Base-by-base conservation (phyloP, 2,888 invertebrate species). In the Cephalotes varians region DNA sequence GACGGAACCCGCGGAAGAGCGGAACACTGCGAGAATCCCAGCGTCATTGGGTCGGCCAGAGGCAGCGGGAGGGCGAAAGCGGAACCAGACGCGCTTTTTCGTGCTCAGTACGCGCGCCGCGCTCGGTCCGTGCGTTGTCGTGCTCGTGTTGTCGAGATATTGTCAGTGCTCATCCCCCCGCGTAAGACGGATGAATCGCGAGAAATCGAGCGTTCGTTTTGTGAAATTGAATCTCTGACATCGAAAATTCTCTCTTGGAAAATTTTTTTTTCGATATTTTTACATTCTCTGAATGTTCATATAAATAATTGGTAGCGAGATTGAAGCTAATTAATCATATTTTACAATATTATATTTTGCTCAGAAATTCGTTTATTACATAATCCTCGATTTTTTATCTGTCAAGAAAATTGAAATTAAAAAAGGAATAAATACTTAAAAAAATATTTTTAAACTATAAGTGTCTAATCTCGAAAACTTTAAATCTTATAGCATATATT, bases 91-190 rank as follows among this genome's bases (percentile, higher is more conserved):
- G 77, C 56, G 83, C 81, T 83, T 88, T 90, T 90, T 88, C 90
- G 89, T 90, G 89, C 84, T 90, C 90, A 90, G 90, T 90, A 88
- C 81, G 89, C 87, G 90, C 87, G 87, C 56, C 87, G 90, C 90
- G 86, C 85, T 90, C 89, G 86, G 58, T 69, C 85, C 81, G 90
- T 86, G 83, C 87, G 80, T 58, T 82, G 80, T 54, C 65, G 44
- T 44, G 49, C 80, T 54, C 54, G 51, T 62, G 25, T 7, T 40
- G 10, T n/a, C 37, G 31, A 31, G 28, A 21, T 15, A 56, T 34
- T 3, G 34, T 12, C 51, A 69, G 77, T 79, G 77, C 31, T 28
- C 10, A 25, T 54, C 54, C 54, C n/a, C 37, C 44, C 44, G 54
- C 54, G 67, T 56, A 31, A 56, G 56, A 76, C 21, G 4, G 44